Base-by-base conservation (phyloP, 2,888 invertebrate species). In the Arrhopalites spinosus region DNA sequence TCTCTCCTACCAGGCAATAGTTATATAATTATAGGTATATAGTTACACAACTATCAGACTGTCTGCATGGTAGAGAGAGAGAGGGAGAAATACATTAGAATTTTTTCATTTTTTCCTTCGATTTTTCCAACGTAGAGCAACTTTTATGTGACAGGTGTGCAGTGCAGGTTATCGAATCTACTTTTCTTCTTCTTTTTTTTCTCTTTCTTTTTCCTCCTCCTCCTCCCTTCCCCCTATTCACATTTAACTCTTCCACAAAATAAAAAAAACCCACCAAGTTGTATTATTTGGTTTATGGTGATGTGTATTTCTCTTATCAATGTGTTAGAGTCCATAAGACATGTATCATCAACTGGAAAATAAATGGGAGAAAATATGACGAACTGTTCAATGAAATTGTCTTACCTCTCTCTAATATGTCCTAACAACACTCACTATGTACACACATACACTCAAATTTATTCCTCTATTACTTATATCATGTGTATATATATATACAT, bases 121-220 rank as follows among this genome's bases (percentile, higher is more conserved):
- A 53, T 69, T 69, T 69, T 53, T 69, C 17, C 53, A 69, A 53
- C 53, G 53, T 53, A 69, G 50, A 69, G 69, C 69, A 50, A 69
- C 53, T 73, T 73, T 73, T 56, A 73, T 73, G 67, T 73, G 73
- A 73, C 73, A 73, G 73, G 73, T 73, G 73, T 73, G 64, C 67
- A 67, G 69, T 69, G 27, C 69, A 69, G 53, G 69, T 69, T 53
- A 53, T 69, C 50, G 29, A 69, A 69, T 50, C 69, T 69, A 50
- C 53, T 53, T 29, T 67, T 20, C 56, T 67, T 30, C 67, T 30
- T 53, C 64, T 75, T 64, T 64, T 70, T 70, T 47, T 63, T 63
- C 64, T 30, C 17, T 74, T 50, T 69, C 67, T 47, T 61, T 67
- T 43, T 56, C 29, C 47, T 47, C 15, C 61, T 61, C n/a, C 64